Evolutionary conservation across 2,113 vertebrate genomes (phyloP).

Genomic region (Hystrix brachyura): DNA sequence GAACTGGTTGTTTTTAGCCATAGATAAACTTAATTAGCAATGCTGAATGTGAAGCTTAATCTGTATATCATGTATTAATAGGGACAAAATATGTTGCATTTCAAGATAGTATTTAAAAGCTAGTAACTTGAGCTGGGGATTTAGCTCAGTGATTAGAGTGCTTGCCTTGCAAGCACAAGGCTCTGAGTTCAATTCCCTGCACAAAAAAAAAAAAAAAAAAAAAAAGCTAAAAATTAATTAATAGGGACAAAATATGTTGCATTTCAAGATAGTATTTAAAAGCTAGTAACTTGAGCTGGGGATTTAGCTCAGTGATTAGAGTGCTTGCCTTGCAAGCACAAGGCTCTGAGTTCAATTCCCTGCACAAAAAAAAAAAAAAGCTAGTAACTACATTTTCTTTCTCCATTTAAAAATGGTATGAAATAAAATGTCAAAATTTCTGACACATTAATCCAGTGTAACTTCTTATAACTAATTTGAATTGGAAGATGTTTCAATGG

Average conservation of each 20-base stretch:
- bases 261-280: conserved; percentile 1
- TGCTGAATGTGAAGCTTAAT: not conserved
- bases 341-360: too few species aligned
- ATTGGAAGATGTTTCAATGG: not conserved
- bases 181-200: too few species aligned
- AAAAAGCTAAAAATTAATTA: too few species aligned
- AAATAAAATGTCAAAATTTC: not conserved
- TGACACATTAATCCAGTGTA: not conserved
- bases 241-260: not conserved
- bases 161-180: too few species aligned
- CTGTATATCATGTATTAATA: not conserved
- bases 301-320: too few species aligned
- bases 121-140: not conserved
- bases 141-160: too few species aligned
- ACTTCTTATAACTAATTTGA: conserved; percentile 14
- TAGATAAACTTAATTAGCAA: not conserved
- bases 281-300: not conserved
- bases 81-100: not conserved
- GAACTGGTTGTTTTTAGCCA: not conserved
- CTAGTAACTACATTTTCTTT: not conserved
- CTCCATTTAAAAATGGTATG: not conserved
- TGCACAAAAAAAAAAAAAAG: not conserved
- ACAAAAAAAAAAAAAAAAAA: too few species aligned
- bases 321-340: too few species aligned
- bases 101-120: not conserved